Base-by-base conservation (phyloP, 2,888 invertebrate species). In the Temnothorax unifasciatus region DNA sequence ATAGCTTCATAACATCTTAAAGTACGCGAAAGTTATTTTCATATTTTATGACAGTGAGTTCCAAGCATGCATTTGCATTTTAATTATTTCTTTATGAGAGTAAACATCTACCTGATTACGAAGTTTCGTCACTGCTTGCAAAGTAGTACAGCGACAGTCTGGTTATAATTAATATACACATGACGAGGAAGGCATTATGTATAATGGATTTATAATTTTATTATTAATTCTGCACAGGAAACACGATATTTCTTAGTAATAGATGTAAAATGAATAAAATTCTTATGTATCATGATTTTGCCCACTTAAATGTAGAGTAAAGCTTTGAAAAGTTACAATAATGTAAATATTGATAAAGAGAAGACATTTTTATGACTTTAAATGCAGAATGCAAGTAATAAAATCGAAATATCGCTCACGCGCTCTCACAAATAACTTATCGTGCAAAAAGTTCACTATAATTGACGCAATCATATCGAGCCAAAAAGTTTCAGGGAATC, bases 1-100 rank as follows among this genome's bases (percentile, higher is more conserved):
- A 81, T 38, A 47, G 25, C n/a, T 38, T 50, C 50, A 18, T 57
- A 57, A 77, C 25, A 57, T 57, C 71, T 29, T 54, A 50, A 59
- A 59, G 29, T 21, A 59, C 59, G 18, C 59, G 25, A 2, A 59
- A 71, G 59, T 59, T 79, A 59, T 71, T 59, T 79, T 71, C 71
- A 79, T 79, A 71, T 59, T 79, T 71, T 81, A 81, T 71, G n/a
- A 81, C 41, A 18, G 59, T 18, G 38, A 71, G 34, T 41, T 71
- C 6, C n/a, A 21, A 34, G 47, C 59, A 81, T 71, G 71, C 71
- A 81, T 81, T 81, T 81, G 79, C 79, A 81, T 81, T 71, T 71
- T 71, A 81, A 81, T 71, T 81, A 50, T 81, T 81, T 50, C 79
- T 44, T 81, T 71, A 59, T 69, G 59, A 38, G 71, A 61, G 71